These are phyloP conservation scores for Petaurus breviceps DNA, from an alignment of 2,113 vertebrate genomes.

Conservation along the genomic window DNA sequence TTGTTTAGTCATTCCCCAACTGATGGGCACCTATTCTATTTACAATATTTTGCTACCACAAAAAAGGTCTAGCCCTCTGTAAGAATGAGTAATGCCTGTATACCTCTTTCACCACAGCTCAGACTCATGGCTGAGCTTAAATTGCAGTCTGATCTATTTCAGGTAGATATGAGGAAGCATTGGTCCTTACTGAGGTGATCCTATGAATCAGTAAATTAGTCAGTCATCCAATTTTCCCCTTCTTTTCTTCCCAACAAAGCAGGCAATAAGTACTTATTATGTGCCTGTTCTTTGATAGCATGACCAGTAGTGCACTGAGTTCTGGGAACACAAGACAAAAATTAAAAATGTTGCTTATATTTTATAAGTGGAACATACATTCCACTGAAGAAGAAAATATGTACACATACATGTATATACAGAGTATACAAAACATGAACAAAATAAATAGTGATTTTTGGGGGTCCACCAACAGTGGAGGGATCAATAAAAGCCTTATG, in stretches of 20 bases:
- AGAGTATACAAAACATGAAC: neutral
- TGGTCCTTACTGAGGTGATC: neutral
- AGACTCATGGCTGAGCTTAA: neutral
- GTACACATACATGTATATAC: neutral
- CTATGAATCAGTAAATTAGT: neutral
- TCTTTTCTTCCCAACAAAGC: neutral
- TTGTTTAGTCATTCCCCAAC: neutral
- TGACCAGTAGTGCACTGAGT: neutral
- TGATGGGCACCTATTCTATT: neutral
- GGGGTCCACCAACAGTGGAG: neutral
- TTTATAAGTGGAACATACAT: neutral
- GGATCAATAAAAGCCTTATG: neutral
- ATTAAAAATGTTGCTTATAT: neutral
- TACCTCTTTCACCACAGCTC: neutral
- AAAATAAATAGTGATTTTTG: neutral
- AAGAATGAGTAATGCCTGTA: neutral
- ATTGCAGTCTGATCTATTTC: neutral
- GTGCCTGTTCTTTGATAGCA: neutral
- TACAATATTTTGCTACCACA: neutral
- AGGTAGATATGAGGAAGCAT: neutral
- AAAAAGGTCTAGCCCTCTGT: neutral
- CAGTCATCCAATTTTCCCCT: neutral
- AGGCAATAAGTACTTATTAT: neutral
- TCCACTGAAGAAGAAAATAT: neutral
- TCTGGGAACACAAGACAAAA: neutral